Percentiles rank a stretch among this genome's conserved stretches.
phyloP scores from a whole-genome alignment of 2,888 invertebrate species.

The Altica lythri region DNA sequence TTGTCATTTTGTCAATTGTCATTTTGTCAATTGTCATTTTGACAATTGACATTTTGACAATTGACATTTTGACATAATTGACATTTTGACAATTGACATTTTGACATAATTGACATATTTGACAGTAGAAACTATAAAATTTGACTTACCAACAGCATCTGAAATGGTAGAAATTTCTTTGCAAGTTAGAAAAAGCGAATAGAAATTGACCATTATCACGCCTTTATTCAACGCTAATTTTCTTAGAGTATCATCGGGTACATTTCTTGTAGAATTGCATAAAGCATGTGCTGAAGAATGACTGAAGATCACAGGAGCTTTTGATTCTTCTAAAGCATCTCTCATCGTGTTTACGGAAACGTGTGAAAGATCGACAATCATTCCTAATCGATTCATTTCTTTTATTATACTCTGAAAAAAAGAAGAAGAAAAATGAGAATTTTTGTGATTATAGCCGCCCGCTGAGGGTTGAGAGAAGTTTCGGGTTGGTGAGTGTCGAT shows the following conservation, averaged over 20 bases:
- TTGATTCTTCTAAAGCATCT: conserved; percentile 74
- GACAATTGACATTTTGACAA: too few species aligned
- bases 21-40: too few species aligned
- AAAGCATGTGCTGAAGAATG: conserved; percentile 82
- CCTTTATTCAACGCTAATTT: conserved; percentile 78
- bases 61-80: too few species aligned
- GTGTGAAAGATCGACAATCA: conserved; percentile 85
- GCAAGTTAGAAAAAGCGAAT: conserved; percentile 77
- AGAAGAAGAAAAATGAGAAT: conserved; percentile 11
- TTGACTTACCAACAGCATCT: conserved; percentile 80
- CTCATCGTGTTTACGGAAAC: conserved; percentile 81
- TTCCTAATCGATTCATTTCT: conserved; percentile 88
- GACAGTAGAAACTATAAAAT: background rate
- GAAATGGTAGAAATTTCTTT: conserved; percentile 74
- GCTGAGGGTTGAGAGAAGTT: too few species aligned
- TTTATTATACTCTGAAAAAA: conserved; percentile 71
- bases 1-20: too few species aligned
- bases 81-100: too few species aligned
- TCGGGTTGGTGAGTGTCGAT: too few species aligned
- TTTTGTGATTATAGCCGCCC: too few species aligned
- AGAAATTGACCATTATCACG: conserved; percentile 87
- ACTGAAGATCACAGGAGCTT: conserved; percentile 85
- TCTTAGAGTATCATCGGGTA: conserved; percentile 75
- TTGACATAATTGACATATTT: background rate
- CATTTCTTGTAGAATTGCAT: conserved; percentile 81